Evolutionary conservation across 1,140 invertebrate genomes (phyloP), one percentile per base, ranked within the genome.

Genomic region (Eumeta japonica): DNA sequence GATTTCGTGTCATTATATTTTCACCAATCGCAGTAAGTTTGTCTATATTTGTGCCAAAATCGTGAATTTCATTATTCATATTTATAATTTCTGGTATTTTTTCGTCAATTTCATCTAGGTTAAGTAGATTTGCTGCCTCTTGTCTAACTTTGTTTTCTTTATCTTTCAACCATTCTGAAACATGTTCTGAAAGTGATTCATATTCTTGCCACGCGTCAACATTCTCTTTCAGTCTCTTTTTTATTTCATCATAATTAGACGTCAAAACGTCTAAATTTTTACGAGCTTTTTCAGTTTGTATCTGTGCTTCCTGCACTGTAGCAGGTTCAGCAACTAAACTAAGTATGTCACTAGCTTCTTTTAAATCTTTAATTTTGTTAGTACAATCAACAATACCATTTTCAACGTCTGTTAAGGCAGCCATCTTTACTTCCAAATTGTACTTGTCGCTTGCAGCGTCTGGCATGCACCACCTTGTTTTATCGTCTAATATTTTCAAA

Each of bases 341-440:
- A 9, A 90, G 58, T 38, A 87, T 77, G 39, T 83, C 73, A 40
- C 89, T 61, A 0, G 85, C 83, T 35, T 85, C 79, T 43, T 85
- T 81, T 3, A 85, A 77, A 50, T 90, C 87, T 3, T 55, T 53
- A 50, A 85, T 82, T 35, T 83, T 81, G 9, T 61, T 56, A 27
- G 82, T 78, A 56, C 85, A 89, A 45, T 89, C 85, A 10, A 72
- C 62, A 29, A 94, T 80, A 19, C 83, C 86, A 36, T 76, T 78
- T 61, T 87, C 81, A 1, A 94, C 83, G 45, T 92, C 90, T 39
- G 77, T 61, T n/a, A 95, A 55, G 4, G 91, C 87, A 2, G 85
- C 82, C 55, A 89, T 80, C 75, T 97, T 97, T 0, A 92, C 86
- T 76, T 96, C 90, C n/a, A 96, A 76, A 62, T 92, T 94, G 57